phyloP scores from a whole-genome alignment of 2,797 vertebrate species.

The Jordanella pulchra region DNA sequence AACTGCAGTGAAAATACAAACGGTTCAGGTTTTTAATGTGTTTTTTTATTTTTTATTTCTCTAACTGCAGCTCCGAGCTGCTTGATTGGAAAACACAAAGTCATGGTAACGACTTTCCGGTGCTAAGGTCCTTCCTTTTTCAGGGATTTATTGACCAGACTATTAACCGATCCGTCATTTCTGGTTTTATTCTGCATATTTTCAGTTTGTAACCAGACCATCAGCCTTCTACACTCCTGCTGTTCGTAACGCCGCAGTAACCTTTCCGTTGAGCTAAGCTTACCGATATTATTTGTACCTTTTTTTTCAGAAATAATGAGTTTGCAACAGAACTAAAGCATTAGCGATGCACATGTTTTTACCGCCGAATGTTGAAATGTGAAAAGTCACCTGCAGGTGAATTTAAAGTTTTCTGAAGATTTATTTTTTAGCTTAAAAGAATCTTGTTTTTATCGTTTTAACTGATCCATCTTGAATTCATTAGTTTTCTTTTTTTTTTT shows the following conservation, averaged over 20 bases:
- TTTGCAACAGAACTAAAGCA: slow-evolving; percentile 53
- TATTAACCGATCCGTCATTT: slow-evolving; percentile 46
- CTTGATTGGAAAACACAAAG: background rate
- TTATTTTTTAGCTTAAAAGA: slow-evolving; percentile 59
- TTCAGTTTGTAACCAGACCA: slow-evolving; percentile 36
- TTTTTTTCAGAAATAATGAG: slow-evolving; percentile 41
- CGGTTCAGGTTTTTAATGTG: background rate
- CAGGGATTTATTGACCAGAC: slow-evolving; percentile 21
- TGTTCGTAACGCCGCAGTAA: slow-evolving; percentile 34
- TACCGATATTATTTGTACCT: slow-evolving; percentile 14
- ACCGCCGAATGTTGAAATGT: slow-evolving; percentile 67
- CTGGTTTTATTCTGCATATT: slow-evolving; percentile 48
- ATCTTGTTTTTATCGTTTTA: slow-evolving; percentile 39
- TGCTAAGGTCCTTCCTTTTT: slow-evolving; percentile 29
- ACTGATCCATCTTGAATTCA: slow-evolving; percentile 45
- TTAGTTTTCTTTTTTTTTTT: slow-evolving; percentile 53
- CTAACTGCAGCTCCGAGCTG: too few relatives aligned
- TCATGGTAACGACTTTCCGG: background rate
- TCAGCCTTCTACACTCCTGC: slow-evolving; percentile 59
- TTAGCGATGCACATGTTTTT: slow-evolving; percentile 64
- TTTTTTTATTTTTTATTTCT: background rate
- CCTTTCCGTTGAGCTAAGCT: slow-evolving; percentile 32
- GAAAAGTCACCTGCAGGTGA: slow-evolving; percentile 56
- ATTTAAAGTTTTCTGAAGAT: slow-evolving; percentile 64
- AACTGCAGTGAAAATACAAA: background rate